Conservation (phyloP, 92 coral and sea anemone genomes). For the Zoanthus sansibaricus region DNA sequence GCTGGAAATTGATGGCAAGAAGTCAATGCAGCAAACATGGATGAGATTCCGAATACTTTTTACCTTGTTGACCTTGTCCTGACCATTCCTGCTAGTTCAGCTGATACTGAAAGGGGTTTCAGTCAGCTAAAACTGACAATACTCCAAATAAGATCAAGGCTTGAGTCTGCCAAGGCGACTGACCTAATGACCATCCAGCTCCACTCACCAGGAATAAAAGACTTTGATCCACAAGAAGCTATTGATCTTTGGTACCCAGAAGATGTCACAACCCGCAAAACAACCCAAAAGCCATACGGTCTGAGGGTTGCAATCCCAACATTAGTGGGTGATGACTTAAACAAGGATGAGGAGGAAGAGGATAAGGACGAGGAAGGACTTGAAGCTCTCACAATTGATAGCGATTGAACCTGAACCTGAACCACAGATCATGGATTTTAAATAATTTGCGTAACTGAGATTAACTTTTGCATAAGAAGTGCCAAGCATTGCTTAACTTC, state of each 20-base stretch:
- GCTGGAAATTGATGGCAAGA: conserved; percentile 35
- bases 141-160: conserved; percentile 27
- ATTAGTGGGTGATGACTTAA: no score
- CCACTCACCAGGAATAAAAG: not conserved
- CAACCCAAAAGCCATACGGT: no score
- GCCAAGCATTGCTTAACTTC: no score
- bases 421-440: no score
- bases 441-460: no score
- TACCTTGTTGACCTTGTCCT: conserved; percentile 32
- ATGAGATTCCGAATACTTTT: conserved; percentile 11
- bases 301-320: no score
- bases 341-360: no score
- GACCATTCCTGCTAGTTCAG: conserved; percentile 42
- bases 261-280: not conserved
- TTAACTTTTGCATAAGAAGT: no score
- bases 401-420: no score
- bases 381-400: no score
- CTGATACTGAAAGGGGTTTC: conserved; percentile 45
- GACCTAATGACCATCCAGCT: conserved; percentile 33
- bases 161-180: not conserved
- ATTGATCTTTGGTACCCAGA: not conserved
- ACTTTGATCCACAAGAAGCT: not conserved
- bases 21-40: conserved; percentile 25
- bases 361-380: no score
- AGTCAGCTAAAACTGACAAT: conserved; percentile 38